Evolutionary conservation across 2,797 vertebrate genomes (phyloP).

Genomic region (Neopelma chrysocephalum): DNA sequence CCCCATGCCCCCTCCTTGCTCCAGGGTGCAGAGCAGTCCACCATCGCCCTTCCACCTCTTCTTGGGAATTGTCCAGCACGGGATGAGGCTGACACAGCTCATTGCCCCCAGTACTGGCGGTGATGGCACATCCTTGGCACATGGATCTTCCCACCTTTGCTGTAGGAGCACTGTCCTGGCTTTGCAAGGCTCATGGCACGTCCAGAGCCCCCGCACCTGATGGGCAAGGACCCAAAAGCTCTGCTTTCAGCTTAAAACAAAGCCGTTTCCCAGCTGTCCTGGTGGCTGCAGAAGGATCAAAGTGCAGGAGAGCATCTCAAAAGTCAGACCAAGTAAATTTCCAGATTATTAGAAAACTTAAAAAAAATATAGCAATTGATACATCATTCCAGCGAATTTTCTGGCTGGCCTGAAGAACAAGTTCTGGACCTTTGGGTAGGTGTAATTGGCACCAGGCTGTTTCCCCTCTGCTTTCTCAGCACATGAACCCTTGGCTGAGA

Average conservation of each 20-base stretch:
- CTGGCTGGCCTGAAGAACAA: background rate
- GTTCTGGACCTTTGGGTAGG: background rate
- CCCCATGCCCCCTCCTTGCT: accelerated
- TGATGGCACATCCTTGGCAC: background rate
- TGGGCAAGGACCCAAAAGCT: background rate
- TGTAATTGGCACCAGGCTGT: background rate
- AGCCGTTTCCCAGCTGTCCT: accelerated
- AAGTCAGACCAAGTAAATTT: background rate
- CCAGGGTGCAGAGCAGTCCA: background rate
- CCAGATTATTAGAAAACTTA: background rate
- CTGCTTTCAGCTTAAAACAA: background rate
- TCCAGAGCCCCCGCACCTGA: background rate
- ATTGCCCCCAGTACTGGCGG: accelerated
- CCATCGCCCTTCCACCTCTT: no score
- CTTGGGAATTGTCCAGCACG: background rate
- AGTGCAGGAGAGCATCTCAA: accelerated
- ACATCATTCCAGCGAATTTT: background rate
- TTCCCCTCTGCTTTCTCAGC: background rate
- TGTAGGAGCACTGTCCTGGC: background rate
- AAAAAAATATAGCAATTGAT: background rate
- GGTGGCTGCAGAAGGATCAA: background rate
- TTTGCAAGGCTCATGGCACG: accelerated
- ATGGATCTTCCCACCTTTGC: background rate
- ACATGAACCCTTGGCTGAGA: background rate
- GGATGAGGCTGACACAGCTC: background rate